Evolutionary conservation across 2,888 invertebrate species (phyloP), one percentile per base, ranked within the genome.

Genomic region (Digitonthophagus gazella): DNA sequence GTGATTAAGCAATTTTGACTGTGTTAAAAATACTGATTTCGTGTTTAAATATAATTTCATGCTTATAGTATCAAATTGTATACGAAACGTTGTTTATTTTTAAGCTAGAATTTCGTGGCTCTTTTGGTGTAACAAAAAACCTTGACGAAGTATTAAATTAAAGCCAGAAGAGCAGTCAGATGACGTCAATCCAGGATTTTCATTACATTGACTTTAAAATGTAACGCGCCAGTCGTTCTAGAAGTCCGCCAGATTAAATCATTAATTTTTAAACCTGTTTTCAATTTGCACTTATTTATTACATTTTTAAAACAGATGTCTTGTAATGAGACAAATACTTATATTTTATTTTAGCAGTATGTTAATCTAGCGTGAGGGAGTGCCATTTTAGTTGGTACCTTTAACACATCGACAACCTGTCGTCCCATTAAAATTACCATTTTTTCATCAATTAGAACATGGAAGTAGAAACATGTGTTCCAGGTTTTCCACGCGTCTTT

Each of bases 381-480:
- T 44, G 11, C 28, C 28, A 44, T 44, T 44, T 44, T 44, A 11
- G 28, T 3, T 44, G 28, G n/a, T n/a, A n/a, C n/a, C n/a, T 44
- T 44, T 44, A 44, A 61, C 6, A 19, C 61, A 19, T 2, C 1
- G 14, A 18, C 61, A 61, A 61, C 61, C 61, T 61, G 61, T 61
- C 19, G 61, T 20, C 18, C 20, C 61, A 61, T 61, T 61, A 61
- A 61, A 18, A 61, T 61, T 61, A 19, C 61, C 61, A 61, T 19
- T 61, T 61, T 61, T 61, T 61, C 61, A 61, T 15, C 61, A 61
- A 61, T 61, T 61, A 61, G 61, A 61, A 61, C 61, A 20, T 61
- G 61, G 18, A 61, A 61, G 20, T 61, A 19, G 61, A n/a, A 20
- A 61, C 61, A 61, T 61, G 20, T 61, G 61, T 20, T 61, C 16